phyloP scores from a whole-genome alignment of 2,888 invertebrate genomes.

The Pterobdella sp. region DNA sequence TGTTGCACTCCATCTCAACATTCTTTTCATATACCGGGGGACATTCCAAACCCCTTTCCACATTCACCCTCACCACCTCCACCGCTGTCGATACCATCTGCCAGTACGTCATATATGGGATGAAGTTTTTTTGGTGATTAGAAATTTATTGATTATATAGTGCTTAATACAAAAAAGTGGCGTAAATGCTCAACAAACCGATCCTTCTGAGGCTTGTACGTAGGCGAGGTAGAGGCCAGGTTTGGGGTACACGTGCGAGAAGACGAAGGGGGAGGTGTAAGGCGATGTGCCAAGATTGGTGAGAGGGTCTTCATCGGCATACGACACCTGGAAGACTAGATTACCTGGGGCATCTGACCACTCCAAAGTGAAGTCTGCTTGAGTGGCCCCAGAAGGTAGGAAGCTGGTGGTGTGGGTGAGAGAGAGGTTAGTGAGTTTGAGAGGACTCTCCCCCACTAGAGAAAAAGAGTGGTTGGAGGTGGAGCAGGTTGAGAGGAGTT shows the following conservation, averaged over 20 bases:
- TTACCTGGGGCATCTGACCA: slow-evolving; percentile 31
- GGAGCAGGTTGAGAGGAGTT: slow-evolving; percentile 31
- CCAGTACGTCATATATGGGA: slow-evolving; percentile 29
- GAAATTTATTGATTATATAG: background rate
- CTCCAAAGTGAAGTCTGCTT: slow-evolving; percentile 18
- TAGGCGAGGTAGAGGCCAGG: slow-evolving; percentile 44
- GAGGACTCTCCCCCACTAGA: slow-evolving; percentile 31
- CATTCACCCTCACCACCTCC: slow-evolving; percentile 41
- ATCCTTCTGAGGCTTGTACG: slow-evolving; percentile 41
- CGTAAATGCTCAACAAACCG: background rate
- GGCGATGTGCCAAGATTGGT: slow-evolving; percentile 33
- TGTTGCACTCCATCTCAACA: slow-evolving; percentile 42
- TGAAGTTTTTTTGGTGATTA: slow-evolving; percentile 5
- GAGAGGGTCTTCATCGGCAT: slow-evolving; percentile 42
- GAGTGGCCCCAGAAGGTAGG: background rate
- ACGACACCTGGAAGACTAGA: slow-evolving; percentile 43
- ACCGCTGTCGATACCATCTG: slow-evolving; percentile 40
- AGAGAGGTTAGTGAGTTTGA: slow-evolving; percentile 13
- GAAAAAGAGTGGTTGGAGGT: slow-evolving; percentile 39
- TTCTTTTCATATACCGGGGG: slow-evolving; percentile 43
- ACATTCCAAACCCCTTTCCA: slow-evolving; percentile 41
- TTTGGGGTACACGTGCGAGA: slow-evolving; percentile 39
- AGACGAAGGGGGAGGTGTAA: slow-evolving; percentile 40
- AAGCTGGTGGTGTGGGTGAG: background rate
- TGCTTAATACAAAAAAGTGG: background rate